Evolutionary conservation across 2,797 vertebrate genomes (phyloP).

Genomic region (Muscicapa striata): DNA sequence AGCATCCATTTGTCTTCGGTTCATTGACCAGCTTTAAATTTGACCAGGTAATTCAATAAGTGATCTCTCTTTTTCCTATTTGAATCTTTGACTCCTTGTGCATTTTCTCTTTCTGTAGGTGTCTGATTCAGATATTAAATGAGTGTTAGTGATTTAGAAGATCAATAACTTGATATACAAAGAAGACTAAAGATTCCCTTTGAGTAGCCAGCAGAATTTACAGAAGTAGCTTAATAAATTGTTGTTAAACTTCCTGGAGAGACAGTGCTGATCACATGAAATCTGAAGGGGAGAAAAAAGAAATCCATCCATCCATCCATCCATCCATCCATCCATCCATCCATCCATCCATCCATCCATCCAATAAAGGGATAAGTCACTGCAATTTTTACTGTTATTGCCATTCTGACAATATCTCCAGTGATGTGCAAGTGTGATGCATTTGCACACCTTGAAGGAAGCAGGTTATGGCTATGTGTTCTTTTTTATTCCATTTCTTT

Average conservation of each 20-base stretch:
- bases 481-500: constrained; percentile 29
- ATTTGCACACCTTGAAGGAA: not conserved
- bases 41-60: not conserved
- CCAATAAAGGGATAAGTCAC: not conserved
- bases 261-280: not conserved
- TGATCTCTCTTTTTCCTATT: not conserved
- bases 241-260: not conserved
- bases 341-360: not conserved
- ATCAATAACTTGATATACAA: not conserved
- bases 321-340: not conserved
- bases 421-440: not conserved
- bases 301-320: not conserved
- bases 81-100: not conserved
- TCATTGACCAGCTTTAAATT: not conserved
- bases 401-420: not conserved
- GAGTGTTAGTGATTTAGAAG: not conserved
- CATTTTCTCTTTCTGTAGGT: not conserved
- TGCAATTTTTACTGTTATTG: not conserved
- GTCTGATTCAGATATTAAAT: not conserved
- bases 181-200: not conserved
- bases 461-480: not conserved
- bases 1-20: not conserved
- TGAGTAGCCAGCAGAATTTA: not conserved
- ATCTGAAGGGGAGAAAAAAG: not conserved
- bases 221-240: not conserved